These are phyloP conservation scores for Drosophila nasuta DNA, from an alignment of 1,140 invertebrate genomes.

Conservation along the genomic window DNA sequence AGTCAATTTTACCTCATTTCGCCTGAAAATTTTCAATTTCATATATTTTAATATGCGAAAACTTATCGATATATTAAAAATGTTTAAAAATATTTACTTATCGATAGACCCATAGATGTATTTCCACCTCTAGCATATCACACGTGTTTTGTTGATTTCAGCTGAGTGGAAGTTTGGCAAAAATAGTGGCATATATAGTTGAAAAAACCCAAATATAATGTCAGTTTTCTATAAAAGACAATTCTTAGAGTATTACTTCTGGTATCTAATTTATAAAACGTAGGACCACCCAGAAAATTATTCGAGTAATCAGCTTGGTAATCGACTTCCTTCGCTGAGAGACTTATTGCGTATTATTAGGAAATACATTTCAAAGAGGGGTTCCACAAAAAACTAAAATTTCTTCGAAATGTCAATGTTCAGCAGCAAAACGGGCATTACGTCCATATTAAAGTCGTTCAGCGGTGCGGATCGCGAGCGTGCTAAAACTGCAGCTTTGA, in stretches of 20 bases:
- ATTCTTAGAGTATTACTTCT: slow-evolving; percentile 22
- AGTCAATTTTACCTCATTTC: too few relatives aligned
- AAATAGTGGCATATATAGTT: slow-evolving; percentile 22
- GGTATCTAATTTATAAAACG: slow-evolving; percentile 38
- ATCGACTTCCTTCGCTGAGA: not conserved
- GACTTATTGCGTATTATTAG: slow-evolving; percentile 43
- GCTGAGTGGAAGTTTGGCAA: slow-evolving; percentile 21
- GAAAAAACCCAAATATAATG: slow-evolving; percentile 42
- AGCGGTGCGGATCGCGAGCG: slow-evolving; percentile 62
- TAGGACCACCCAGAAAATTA: slow-evolving; percentile 5
- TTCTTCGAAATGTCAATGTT: slow-evolving; percentile 66
- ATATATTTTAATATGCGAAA: not conserved
- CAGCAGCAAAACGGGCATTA: slow-evolving; percentile 63
- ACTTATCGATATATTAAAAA: not conserved
- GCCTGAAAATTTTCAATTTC: too few relatives aligned
- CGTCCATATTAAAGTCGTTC: slow-evolving; percentile 76
- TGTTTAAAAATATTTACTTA: not conserved
- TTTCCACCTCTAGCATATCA: not conserved
- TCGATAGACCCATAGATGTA: too few relatives aligned
- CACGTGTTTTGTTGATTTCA: slow-evolving; percentile 62
- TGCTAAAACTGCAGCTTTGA: slow-evolving; percentile 61
- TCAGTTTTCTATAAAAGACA: slow-evolving; percentile 27
- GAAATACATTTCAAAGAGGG: slow-evolving; percentile 22
- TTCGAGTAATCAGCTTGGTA: not conserved
- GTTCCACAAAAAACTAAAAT: not conserved